These are phyloP conservation scores for Clarias batrachus DNA, from an alignment of 2,113 vertebrate genomes.

Conservation along the genomic window DNA sequence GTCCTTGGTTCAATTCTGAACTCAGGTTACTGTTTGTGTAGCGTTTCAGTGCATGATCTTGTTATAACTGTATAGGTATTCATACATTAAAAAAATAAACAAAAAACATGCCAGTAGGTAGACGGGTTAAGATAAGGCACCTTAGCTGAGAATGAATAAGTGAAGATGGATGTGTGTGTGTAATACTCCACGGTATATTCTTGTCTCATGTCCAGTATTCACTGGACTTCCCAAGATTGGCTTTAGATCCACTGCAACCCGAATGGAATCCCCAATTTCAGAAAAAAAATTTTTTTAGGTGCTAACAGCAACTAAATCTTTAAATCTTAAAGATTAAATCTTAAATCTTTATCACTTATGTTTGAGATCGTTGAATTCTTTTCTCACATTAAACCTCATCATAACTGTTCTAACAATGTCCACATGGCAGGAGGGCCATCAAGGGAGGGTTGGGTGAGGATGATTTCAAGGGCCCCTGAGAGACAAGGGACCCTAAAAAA, in stretches of 20 bases:
- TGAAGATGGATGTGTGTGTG: neutral
- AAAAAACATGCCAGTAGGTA: neutral
- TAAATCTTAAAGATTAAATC: too few relatives aligned
- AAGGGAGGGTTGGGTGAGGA: too few relatives aligned
- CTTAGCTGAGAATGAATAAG: neutral
- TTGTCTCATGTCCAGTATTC: neutral
- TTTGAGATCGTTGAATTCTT: neutral
- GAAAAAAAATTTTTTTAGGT: neutral
- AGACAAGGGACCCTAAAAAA: too few relatives aligned
- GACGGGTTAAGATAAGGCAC: neutral
- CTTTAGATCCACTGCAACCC: neutral
- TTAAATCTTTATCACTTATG: conserved; percentile 4
- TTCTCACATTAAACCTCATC: neutral
- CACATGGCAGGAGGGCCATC: too few relatives aligned
- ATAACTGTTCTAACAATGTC: neutral
- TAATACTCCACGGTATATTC: neutral
- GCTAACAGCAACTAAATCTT: too few relatives aligned
- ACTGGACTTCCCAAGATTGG: neutral
- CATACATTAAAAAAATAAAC: too few relatives aligned
- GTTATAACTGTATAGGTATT: neutral
- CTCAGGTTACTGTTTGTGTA: neutral
- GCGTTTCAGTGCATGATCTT: neutral
- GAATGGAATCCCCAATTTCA: neutral
- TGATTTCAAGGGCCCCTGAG: too few relatives aligned
- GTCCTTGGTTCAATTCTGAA: neutral